Percentiles rank a stretch among this genome's conserved stretches.
Evolutionary conservation across 2,888 invertebrate species (phyloP).

Genomic region (Agrochola lychnidis): DNA sequence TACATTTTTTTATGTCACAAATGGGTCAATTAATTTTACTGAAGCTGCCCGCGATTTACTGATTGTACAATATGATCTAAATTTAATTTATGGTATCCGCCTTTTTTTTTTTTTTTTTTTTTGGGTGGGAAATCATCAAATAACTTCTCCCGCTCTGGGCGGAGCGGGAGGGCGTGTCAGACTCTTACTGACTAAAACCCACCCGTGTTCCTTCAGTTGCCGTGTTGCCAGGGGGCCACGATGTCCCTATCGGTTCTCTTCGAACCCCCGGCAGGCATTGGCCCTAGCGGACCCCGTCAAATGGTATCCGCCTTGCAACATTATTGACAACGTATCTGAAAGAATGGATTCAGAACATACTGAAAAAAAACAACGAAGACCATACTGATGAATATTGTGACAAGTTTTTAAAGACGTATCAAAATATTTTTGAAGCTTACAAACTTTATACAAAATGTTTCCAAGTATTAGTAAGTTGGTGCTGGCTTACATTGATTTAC

Average conservation of each 20-base stretch:
- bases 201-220: no score
- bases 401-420: background rate
- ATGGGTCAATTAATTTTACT: background rate
- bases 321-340: background rate
- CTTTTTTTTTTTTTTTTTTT: no score
- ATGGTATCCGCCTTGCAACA: background rate
- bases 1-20: background rate
- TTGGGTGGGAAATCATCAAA: no score
- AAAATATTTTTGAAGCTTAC: background rate
- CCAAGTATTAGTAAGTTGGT: constrained; percentile 11
- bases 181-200: no score
- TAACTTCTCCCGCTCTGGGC: no score
- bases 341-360: background rate
- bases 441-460: constrained; percentile 1
- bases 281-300: no score
- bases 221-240: no score
- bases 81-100: background rate
- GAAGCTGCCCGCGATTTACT: background rate
- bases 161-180: no score
- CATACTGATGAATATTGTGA: background rate
- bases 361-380: background rate
- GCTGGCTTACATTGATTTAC: no score
- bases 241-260: no score
- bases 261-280: no score
- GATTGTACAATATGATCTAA: background rate